These are phyloP conservation scores for Porites divaricata DNA, from an alignment of 92 coral and sea anemone species.

Conservation along the genomic window DNA sequence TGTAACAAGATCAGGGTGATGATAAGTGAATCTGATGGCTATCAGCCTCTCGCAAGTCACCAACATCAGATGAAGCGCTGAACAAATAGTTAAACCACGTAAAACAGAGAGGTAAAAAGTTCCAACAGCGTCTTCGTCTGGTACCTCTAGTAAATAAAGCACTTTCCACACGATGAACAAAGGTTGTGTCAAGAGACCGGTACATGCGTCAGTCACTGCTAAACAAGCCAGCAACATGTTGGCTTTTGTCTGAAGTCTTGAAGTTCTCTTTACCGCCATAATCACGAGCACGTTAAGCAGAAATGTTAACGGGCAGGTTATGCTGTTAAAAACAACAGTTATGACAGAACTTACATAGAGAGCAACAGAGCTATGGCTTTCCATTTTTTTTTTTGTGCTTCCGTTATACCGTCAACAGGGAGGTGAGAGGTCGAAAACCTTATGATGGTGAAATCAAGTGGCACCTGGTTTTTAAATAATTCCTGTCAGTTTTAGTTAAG, in stretches of 20 bases:
- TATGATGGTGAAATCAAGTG: too few relatives aligned
- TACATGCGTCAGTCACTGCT: slow-evolving; percentile 10
- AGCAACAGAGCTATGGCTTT: background rate
- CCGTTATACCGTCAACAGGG: background rate
- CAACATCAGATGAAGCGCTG: background rate
- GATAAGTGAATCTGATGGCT: background rate
- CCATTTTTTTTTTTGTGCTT: too few relatives aligned
- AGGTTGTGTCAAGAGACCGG: background rate
- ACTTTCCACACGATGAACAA: background rate
- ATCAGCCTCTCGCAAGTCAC: background rate
- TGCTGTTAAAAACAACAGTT: background rate
- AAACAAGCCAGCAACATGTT: slow-evolving; percentile 31
- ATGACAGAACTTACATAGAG: background rate
- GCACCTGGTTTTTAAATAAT: too few relatives aligned
- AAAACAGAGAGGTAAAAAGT: background rate
- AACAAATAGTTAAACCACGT: background rate
- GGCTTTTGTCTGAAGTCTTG: slow-evolving; percentile 12
- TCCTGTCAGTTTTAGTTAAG: too few relatives aligned
- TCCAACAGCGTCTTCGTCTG: background rate
- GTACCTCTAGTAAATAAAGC: background rate
- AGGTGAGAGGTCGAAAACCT: background rate
- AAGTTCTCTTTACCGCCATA: slow-evolving; percentile 14
- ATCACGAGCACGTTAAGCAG: slow-evolving; percentile 9
- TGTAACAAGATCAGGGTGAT: background rate
- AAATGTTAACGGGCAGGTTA: slow-evolving; percentile 10